phyloP scores from a whole-genome alignment of 2,113 vertebrate genomes.

The Tylochromis polylepis region DNA sequence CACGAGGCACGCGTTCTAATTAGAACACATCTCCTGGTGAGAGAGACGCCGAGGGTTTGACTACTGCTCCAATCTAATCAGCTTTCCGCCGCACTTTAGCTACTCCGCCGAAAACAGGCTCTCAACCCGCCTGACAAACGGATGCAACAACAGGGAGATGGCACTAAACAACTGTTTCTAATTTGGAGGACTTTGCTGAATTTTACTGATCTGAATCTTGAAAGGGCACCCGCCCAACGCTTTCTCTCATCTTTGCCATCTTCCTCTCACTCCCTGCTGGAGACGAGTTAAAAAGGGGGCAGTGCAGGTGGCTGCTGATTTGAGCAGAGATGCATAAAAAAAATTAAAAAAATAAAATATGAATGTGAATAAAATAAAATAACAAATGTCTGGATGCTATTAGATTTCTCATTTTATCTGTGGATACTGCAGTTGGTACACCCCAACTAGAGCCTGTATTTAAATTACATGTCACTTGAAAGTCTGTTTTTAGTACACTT shows the following conservation, averaged over 20 bases:
- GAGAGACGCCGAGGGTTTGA: conserved; percentile 45
- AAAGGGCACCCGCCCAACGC: not conserved
- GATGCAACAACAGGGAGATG: conserved; percentile 35
- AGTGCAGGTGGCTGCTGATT: not conserved
- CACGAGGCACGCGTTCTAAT: conserved; percentile 54
- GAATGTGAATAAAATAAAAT: not conserved
- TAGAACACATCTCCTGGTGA: conserved; percentile 65
- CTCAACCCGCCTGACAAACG: conserved; percentile 39
- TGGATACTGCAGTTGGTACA: not conserved
- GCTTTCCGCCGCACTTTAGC: conserved; percentile 36
- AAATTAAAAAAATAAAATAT: not conserved
- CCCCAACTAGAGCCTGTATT: not conserved
- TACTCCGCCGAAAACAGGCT: conserved; percentile 24
- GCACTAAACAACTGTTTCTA: conserved; percentile 27
- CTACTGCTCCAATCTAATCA: conserved; percentile 49
- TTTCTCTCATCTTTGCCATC: not conserved
- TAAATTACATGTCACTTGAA: not conserved
- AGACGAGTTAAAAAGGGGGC: not conserved
- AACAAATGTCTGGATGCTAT: not conserved
- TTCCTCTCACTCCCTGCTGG: conserved; percentile 7
- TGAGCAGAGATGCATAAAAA: not conserved
- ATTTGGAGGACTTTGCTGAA: conserved; percentile 28
- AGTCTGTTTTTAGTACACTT: not conserved
- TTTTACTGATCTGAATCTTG: conserved; percentile 33
- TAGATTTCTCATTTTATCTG: not conserved